Evolutionary conservation across 2,888 invertebrate species (phyloP), one percentile per base, ranked within the genome.

Genomic region (Zygaena filipendulae): DNA sequence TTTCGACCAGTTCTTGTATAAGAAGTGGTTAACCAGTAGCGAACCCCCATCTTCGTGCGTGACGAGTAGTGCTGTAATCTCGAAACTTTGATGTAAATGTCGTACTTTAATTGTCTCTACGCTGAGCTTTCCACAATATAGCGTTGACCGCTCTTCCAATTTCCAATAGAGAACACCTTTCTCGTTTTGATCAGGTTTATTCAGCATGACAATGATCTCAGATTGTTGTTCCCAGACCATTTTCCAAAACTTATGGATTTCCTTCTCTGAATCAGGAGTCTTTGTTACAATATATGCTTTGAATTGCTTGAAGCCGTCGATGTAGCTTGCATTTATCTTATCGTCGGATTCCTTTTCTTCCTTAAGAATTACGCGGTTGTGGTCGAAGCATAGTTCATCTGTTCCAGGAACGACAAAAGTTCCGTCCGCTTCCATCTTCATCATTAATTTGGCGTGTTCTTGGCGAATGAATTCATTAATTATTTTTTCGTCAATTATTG

Each of bases 221-320:
- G 32, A 10, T 29, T 26, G 22, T 8, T 23, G 25, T 3, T 32
- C 27, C 32, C 32, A 28, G 3, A 32, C 9, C 25, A 28, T 27
- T 9, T 9, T 23, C 32, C 32, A 27, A 10, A 32, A 32, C 7
- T 27, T 25, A 21, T 8, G 7, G 14, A 20, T 25, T 28, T 5
- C 13, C 13, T 9, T 10, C 20, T 11, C 13, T 21, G 29, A 29
- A 13, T 9, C 6, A 23, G 23, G 29, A 7, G 13, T 22, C 22
- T 22, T 22, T 11, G 22, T 22, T 3, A 11, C 22, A 7, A 22
- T 22, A 22, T 22, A 22, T 29, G 27, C 27, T 12, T 21, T 27
- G 7, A 22, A 22, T 21, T 27, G 27, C 4, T 27, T 13, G 11
- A 27, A 27, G 14, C 21, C 21, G 21, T 27, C 22, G 22, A 27